A percentile compares a stretch with the other conserved stretches of the same genome.
Conservation (phyloP, 2,797 vertebrate genomes). For the Heterohyrax brucei region DNA sequence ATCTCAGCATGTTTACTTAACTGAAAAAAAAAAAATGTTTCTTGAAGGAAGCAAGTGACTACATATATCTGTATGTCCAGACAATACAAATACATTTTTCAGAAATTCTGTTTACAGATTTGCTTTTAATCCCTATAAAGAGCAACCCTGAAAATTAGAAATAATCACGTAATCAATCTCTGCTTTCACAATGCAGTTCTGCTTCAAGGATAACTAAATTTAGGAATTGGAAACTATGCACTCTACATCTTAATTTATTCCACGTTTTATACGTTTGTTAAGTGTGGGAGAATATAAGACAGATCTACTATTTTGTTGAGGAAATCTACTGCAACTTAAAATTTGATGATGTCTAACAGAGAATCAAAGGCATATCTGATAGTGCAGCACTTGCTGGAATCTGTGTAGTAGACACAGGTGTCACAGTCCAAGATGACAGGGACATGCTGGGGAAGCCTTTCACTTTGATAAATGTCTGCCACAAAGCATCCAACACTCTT, state of each 20-base stretch:
- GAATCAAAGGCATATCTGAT: neutral
- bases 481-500: neutral
- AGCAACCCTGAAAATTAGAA: neutral
- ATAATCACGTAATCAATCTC: neutral
- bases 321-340: slow-evolving; percentile 7
- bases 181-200: neutral
- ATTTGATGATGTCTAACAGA: neutral
- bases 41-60: neutral
- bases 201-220: neutral
- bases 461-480: slow-evolving; percentile 30
- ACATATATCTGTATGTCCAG: fast-evolving
- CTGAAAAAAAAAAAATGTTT: neutral
- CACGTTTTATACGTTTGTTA: slow-evolving; percentile 10
- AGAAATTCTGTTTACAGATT: neutral
- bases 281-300: neutral
- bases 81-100: neutral
- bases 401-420: neutral
- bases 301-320: neutral
- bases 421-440: slow-evolving; percentile 26
- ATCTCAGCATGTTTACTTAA: neutral
- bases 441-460: slow-evolving; percentile 7
- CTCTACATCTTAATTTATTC: slow-evolving; percentile 21
- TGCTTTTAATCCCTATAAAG: neutral
- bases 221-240: neutral
- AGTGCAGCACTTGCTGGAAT: neutral